Evolutionary conservation across 2,888 invertebrate species (phyloP), one percentile per base, ranked within the genome.

Genomic region (Parasteatoda lunata): DNA sequence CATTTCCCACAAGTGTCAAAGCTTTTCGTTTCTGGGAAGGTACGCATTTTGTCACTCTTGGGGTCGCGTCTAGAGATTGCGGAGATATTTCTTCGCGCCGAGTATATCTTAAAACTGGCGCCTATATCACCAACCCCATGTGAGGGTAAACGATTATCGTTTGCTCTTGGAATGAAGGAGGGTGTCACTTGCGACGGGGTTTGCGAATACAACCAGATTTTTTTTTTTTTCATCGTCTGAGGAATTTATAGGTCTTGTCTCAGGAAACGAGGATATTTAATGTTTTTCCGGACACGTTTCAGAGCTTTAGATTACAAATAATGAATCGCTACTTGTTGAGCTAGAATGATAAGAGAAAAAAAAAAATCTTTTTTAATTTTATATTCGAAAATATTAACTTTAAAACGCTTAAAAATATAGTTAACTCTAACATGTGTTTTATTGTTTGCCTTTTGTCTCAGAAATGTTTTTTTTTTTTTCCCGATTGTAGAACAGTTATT

Each of bases 11-110:
- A 77, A 77, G 83, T 84, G 83, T 84, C 83, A 70, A 76, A 49
- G 48, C 70, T 9, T n/a, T 65, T 65, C 54, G 54, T 75, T 65
- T 81, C 81, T 59, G 49, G n/a, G 77, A 72, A 77, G 83, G 83
- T 84, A 84, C 72, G 83, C 77, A 47, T 84, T 84, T 83, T 85
- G 85, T 85, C 85, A 85, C 85, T 68, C 52, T 73, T 48, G 84
- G 78, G 84, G 78, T 73, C 68, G 15, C 73, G 73, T n/a, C 69
- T 78, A 69, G 75, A 78, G 78, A 79, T 76, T 81, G 59, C 49
- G n/a, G 64, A 79, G 84, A 84, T 84, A 78, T 52, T 69, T n/a
- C 76, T 76, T 76, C 82, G 13, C 75, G 47, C 69, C 11, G 13
- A 52, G 51, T 49, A 7, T 59, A 45, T 72, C 72, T 77, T n/a